Base-by-base conservation (phyloP, 2,797 vertebrate genomes). In the Coendou prehensilis region DNA sequence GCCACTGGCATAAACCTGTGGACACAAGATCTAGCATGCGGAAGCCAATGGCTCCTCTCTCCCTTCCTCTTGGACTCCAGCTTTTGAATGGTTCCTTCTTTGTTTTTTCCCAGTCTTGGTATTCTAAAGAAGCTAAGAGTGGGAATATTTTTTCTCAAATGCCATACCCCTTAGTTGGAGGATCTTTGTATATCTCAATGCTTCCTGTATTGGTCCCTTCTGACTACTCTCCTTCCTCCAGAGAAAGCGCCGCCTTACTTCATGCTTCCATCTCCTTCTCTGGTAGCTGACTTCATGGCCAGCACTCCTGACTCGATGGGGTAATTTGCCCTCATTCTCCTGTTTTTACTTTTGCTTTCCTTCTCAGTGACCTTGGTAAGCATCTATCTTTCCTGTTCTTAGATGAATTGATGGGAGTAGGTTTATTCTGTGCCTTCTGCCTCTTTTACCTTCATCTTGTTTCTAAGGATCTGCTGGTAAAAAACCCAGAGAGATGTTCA, bases 61-160 rank as follows among this genome's bases (percentile, higher is more conserved):
- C 50, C 59, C 89, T 92, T 56, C 14, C 75, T 73, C 73, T 11
- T 50, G 41, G 83, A 87, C 86, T 67, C 91, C 95, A 87, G 91
- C 96, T 79, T 96, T 93, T 76, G 96, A 69, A 50, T 3, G 80
- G 54, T 87, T 93, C 97, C 96, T 94, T 94, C 97, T 52, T 81
- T 96, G 95, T 20, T 87, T 97, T 97, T 50, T 57, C 93, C 50
- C 37, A 41, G 2, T 17, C 61, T 26, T 80, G 30, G 63, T 8
- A 3, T 67, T 69, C 28, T n/a, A 83, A 52, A 87, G 71, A 47
- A 80, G 50, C 75, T 30, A 22, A 45, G 1, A 14, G 50, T 14
- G 2, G 26, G 73, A 61, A 10, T 28, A 2, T 37, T 50, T 67
- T 28, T 59, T 81, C 61, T 41, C 54, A 82, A 86, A 52, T 45